Evolutionary conservation across 2,113 vertebrate genomes (phyloP).

Genomic region (Raja brachyura): DNA sequence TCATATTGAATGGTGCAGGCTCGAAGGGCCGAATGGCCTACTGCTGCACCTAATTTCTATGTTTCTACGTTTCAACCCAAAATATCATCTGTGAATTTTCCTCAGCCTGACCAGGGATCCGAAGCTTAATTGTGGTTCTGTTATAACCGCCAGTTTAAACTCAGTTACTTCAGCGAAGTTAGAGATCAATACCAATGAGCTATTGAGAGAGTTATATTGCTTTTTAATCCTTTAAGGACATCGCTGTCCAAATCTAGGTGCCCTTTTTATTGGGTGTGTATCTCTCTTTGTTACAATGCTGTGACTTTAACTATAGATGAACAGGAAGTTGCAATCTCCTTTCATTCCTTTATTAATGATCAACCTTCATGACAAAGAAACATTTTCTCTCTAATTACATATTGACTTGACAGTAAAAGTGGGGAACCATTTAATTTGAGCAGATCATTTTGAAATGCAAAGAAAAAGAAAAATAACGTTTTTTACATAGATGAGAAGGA

Average conservation of each 20-base stretch:
- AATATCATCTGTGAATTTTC: neutral
- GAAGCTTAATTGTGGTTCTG: neutral
- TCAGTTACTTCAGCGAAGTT: neutral
- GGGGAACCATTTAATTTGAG: neutral
- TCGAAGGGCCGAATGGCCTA: no score
- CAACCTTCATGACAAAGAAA: slow-evolving; percentile 11
- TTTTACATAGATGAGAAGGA: neutral
- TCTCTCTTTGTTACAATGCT: neutral
- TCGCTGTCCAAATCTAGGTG: neutral
- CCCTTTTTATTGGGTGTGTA: neutral
- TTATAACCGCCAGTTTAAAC: neutral
- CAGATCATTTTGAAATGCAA: neutral
- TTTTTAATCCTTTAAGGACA: neutral
- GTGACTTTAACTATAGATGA: neutral
- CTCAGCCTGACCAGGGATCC: neutral
- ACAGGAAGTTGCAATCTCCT: neutral
- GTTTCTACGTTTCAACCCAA: no score
- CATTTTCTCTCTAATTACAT: slow-evolving; percentile 26
- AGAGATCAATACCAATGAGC: slow-evolving; percentile 5
- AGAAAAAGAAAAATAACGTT: neutral
- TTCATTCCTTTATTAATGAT: neutral
- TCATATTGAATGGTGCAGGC: no score
- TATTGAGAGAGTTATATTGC: neutral
- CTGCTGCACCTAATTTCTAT: no score
- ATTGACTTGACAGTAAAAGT: slow-evolving; percentile 27